Evolutionary conservation across 2,888 invertebrate genomes (phyloP).

Genomic region (Cordilura impudica): DNA sequence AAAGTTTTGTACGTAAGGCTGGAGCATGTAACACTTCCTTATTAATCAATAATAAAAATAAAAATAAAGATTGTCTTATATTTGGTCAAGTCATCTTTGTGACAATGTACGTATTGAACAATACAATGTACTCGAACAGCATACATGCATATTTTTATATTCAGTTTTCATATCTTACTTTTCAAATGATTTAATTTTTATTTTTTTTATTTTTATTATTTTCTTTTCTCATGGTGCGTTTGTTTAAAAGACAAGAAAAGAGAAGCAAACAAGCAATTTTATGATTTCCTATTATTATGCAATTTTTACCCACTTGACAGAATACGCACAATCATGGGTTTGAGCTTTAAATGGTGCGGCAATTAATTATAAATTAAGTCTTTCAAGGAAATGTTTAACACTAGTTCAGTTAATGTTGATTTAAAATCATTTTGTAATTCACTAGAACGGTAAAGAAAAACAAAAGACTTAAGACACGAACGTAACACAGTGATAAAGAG

Average conservation of each 20-base stretch:
- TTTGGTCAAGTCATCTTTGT: no score
- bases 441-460: not conserved
- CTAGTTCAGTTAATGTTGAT: no score
- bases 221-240: slow-evolving; percentile 25
- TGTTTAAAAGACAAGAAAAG: no score
- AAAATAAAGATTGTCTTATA: no score
- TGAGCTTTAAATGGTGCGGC: not conserved
- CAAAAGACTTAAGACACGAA: slow-evolving; percentile 36
- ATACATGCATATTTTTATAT: not conserved
- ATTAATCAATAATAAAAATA: no score
- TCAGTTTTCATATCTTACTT: no score
- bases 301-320: slow-evolving; percentile 43
- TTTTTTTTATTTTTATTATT: not conserved
- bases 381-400: slow-evolving; percentile 1
- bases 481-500: not conserved
- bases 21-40: no score
- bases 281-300: slow-evolving; percentile 60
- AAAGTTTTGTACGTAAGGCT: no score
- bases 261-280: not conserved
- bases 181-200: not conserved
- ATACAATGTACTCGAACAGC: no score
- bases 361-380: not conserved
- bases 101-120: no score
- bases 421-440: no score
- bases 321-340: slow-evolving; percentile 30